phyloP scores from a whole-genome alignment of 2,888 invertebrate genomes.

The Acheta domesticus region DNA sequence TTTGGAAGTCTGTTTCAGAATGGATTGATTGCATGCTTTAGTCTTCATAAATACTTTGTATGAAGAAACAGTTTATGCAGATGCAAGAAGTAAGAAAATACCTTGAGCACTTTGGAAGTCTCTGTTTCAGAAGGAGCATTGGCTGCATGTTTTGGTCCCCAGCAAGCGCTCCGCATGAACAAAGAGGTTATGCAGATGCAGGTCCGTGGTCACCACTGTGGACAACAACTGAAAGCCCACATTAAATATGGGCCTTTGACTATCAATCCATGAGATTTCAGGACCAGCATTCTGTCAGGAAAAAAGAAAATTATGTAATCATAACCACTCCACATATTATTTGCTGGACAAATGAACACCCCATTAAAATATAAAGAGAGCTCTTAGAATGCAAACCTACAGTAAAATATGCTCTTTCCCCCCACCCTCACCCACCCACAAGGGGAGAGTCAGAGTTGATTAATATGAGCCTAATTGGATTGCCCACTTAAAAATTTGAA shows the following conservation, averaged over 20 bases:
- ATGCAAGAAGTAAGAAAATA: conserved; percentile 31
- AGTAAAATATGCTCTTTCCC: no score
- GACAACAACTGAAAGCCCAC: conserved; percentile 82
- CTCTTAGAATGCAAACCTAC: no score
- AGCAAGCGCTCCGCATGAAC: conserved; percentile 76
- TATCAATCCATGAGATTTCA: conserved; percentile 91
- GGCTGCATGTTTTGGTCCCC: conserved; percentile 57
- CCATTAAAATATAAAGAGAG: no score
- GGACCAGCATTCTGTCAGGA: conserved; percentile 68
- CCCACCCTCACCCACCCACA: no score
- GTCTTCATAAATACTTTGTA: not conserved
- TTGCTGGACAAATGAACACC: no score
- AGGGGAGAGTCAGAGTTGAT: no score
- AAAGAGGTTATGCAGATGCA: conserved; percentile 85
- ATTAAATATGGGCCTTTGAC: conserved; percentile 81
- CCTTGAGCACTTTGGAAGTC: conserved; percentile 75
- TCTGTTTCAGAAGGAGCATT: conserved; percentile 69
- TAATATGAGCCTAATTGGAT: no score
- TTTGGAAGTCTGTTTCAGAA: no score
- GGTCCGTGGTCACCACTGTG: conserved; percentile 84
- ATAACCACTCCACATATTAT: not conserved
- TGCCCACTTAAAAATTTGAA: no score
- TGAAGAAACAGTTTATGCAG: not conserved
- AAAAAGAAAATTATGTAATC: conserved; percentile 23
- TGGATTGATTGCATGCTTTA: no score